Percentiles rank a stretch among this genome's conserved stretches.
Conservation (phyloP, 2,888 invertebrate species). For the Lepidonotus clava region DNA sequence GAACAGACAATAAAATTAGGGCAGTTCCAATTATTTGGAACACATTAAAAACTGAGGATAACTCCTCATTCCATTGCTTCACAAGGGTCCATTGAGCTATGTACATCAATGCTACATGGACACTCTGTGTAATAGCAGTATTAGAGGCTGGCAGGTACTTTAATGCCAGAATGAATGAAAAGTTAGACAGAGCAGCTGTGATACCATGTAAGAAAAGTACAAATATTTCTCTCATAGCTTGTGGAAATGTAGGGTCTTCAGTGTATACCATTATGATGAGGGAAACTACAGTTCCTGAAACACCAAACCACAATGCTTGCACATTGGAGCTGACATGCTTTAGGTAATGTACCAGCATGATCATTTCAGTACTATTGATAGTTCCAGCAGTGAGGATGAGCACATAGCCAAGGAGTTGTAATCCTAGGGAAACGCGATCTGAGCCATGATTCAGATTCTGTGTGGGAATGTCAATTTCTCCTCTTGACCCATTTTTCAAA, state of each 20-base stretch:
- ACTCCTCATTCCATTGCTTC: not conserved
- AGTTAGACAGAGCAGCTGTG: slow-evolving; percentile 2
- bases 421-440: not conserved
- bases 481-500: not conserved
- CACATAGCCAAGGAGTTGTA: not conserved
- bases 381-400: not conserved
- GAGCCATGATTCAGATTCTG: not conserved
- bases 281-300: not conserved
- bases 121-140: slow-evolving; percentile 23
- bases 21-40: not conserved
- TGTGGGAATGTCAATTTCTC: not conserved
- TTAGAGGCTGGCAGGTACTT: slow-evolving; percentile 33
- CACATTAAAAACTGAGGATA: not conserved
- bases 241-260: not conserved
- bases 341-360: not conserved
- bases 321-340: not conserved
- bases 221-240: too few relatives aligned
- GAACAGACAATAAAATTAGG: too few relatives aligned
- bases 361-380: slow-evolving; percentile 2
- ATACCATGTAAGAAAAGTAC: not conserved
- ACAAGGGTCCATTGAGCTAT: slow-evolving; percentile 1
- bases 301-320: slow-evolving; percentile 34
- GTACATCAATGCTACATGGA: slow-evolving; percentile 20
- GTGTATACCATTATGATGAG: not conserved
- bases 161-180: not conserved